Evolutionary conservation across 2,113 vertebrate genomes (phyloP).

Genomic region (Austrofundulus limnaeus): DNA sequence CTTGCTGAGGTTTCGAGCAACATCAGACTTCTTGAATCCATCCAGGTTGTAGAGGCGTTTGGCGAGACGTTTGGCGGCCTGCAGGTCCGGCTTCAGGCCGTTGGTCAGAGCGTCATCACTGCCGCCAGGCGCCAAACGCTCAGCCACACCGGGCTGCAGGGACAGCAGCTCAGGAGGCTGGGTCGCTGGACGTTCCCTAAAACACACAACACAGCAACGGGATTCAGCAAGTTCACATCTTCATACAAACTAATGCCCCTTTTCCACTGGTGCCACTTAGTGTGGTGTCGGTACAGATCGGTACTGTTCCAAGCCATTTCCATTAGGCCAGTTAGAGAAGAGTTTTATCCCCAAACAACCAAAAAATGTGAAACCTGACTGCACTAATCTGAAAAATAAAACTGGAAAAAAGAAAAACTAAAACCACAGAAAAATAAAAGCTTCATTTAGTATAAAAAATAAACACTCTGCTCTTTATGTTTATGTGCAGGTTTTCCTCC

Average conservation of each 20-base stretch:
- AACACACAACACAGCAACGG: slow-evolving; percentile 9
- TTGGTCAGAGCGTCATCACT: slow-evolving; percentile 87
- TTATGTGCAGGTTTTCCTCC: neutral
- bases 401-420: neutral
- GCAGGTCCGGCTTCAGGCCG: slow-evolving; percentile 88
- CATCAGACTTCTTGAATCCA: slow-evolving; percentile 94
- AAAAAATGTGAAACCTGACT: too few relatives aligned
- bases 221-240: too few relatives aligned
- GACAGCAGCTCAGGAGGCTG: slow-evolving; percentile 76
- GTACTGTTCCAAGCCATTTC: too few relatives aligned
- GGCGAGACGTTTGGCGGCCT: slow-evolving; percentile 90
- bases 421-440: neutral
- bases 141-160: slow-evolving; percentile 85
- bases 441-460: neutral
- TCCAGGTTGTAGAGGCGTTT: slow-evolving; percentile 92
- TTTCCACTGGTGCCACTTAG: too few relatives aligned
- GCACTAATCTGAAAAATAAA: too few relatives aligned
- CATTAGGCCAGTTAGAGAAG: too few relatives aligned
- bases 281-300: too few relatives aligned
- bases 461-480: too few relatives aligned
- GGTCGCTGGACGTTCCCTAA: slow-evolving; percentile 66
- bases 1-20: slow-evolving; percentile 92
- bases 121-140: slow-evolving; percentile 84
- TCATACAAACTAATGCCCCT: too few relatives aligned
- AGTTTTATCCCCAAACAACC: too few relatives aligned